These are phyloP conservation scores for Heliocidaris tuberculata DNA, from an alignment of 35 echinoderm and acorn worm genomes.

Conservation along the genomic window DNA sequence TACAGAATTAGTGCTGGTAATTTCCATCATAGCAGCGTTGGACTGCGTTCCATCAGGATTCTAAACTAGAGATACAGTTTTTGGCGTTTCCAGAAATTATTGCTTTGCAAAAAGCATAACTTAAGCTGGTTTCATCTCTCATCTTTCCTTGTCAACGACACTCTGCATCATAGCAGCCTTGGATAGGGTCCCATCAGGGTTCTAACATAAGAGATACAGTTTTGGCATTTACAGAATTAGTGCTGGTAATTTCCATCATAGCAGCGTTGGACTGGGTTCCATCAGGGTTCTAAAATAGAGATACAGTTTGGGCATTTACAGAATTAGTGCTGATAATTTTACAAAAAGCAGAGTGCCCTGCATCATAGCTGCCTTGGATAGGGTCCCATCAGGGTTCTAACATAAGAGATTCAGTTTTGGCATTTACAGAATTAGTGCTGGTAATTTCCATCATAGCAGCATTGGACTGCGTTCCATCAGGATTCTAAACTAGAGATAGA, in stretches of 20 bases:
- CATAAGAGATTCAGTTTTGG: neutral
- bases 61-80: constrained; percentile 44
- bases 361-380: constrained; percentile 99
- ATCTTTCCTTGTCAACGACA: constrained; percentile 82
- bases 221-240: neutral
- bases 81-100: neutral
- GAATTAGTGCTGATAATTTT: neutral
- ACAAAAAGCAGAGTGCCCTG: constrained; percentile 72
- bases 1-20: neutral
- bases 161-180: constrained; percentile 99
- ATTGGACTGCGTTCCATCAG: constrained; percentile 91
- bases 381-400: constrained; percentile 95
- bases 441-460: constrained; percentile 90
- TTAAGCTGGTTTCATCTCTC: constrained; percentile 77
- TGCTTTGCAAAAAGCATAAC: no score
- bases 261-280: constrained; percentile 94
- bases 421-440: neutral
- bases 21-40: constrained; percentile 97
- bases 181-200: constrained; percentile 96
- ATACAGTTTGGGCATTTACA: neutral
- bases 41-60: constrained; percentile 95
- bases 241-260: constrained; percentile 74
- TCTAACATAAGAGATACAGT: constrained; percentile 54
- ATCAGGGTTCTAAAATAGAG: constrained; percentile 76
- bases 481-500: constrained; percentile 73